Percentiles rank a stretch among this genome's conserved stretches.
phyloP scores from a whole-genome alignment of 2,797 vertebrate species.

The Poecilia velifera region DNA sequence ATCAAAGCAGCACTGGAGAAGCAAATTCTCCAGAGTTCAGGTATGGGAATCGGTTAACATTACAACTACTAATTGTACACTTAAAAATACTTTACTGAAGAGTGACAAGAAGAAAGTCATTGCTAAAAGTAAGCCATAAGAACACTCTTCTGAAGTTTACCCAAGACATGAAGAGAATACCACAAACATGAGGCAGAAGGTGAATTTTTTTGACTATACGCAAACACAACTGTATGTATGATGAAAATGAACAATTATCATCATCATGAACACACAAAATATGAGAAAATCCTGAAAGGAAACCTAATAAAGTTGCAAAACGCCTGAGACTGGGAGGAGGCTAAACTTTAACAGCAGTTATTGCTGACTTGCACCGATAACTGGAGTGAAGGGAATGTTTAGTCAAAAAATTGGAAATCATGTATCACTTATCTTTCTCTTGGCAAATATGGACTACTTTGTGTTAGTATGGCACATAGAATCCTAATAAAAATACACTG shows the following conservation, averaged over 20 bases:
- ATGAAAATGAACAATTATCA: background rate
- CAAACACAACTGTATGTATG: background rate
- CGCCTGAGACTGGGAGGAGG: background rate
- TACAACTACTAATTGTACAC: background rate
- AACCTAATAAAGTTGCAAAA: background rate
- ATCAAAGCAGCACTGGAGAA: background rate
- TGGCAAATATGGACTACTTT: background rate
- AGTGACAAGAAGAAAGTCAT: background rate
- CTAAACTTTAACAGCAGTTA: background rate
- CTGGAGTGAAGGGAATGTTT: background rate
- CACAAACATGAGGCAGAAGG: background rate
- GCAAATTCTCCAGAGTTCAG: background rate
- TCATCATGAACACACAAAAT: background rate
- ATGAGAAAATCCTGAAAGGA: background rate
- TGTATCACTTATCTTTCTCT: background rate
- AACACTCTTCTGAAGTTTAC: background rate
- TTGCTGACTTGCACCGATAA: background rate
- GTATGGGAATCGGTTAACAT: background rate
- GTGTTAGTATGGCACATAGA: background rate
- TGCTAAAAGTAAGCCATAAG: background rate
- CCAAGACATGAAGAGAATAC: background rate
- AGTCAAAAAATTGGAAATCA: background rate
- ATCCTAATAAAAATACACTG: background rate
- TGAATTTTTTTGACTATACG: background rate
- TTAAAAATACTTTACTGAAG: background rate